A percentile compares a stretch with the other conserved stretches of the same genome.
phyloP scores from a whole-genome alignment of 2,888 invertebrate species.

The Aphodius granarius region DNA sequence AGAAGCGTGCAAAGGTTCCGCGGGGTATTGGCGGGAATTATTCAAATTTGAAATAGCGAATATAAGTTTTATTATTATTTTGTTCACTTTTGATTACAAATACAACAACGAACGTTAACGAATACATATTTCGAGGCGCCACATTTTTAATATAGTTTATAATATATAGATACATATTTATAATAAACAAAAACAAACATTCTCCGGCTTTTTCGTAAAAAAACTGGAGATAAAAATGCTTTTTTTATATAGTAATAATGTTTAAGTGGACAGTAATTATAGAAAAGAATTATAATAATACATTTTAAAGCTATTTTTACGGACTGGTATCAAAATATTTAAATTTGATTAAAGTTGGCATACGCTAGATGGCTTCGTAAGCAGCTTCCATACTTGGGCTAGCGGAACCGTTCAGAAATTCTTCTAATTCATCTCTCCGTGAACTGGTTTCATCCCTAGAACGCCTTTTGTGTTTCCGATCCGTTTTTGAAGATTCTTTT shows the following conservation, averaged over 20 bases:
- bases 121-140: neutral
- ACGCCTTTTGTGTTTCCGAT: slow-evolving; percentile 53
- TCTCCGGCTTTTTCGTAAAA: neutral
- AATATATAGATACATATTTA: neutral
- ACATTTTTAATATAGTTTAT: neutral
- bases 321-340: slow-evolving; percentile 5
- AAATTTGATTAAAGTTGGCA: slow-evolving; percentile 22
- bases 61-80: neutral
- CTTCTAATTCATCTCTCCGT: slow-evolving; percentile 61
- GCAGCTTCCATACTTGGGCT: slow-evolving; percentile 60
- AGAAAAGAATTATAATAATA: neutral
- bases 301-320: neutral
- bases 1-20: neutral
- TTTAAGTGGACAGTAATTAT: neutral
- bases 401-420: slow-evolving; percentile 62
- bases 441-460: slow-evolving; percentile 53
- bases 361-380: slow-evolving; percentile 62
- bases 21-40: no score
- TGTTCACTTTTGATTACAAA: neutral
- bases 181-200: neutral
- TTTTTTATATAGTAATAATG: neutral
- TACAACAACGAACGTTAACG: neutral
- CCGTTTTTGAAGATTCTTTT: slow-evolving; percentile 53
- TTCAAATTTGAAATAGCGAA: neutral
- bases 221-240: neutral